Conservation (phyloP, 1,140 invertebrate genomes). For the Rhynchophorus ferrugineus region DNA sequence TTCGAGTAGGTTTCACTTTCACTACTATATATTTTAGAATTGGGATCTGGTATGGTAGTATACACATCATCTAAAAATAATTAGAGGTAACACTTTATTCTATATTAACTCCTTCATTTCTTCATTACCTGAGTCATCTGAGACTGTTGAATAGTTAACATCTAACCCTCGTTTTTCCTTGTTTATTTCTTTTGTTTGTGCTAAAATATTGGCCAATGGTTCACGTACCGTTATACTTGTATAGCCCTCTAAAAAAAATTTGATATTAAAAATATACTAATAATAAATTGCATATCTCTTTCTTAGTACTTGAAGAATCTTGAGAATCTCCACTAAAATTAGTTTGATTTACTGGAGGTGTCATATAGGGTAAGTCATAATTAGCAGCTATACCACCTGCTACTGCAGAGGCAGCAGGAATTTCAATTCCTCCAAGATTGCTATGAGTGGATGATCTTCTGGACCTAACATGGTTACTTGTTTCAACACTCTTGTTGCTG, state of each 20-base stretch:
- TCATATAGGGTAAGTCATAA: slow-evolving; percentile 84
- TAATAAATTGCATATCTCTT: too few species aligned
- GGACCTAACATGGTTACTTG: slow-evolving; percentile 38
- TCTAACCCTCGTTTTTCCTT: slow-evolving; percentile 48
- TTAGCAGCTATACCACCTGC: slow-evolving; percentile 75
- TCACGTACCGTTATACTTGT: slow-evolving; percentile 85
- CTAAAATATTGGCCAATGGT: slow-evolving; percentile 68
- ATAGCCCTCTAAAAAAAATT: slow-evolving; percentile 63
- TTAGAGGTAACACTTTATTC: slow-evolving; percentile 21
- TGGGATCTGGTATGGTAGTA: slow-evolving; percentile 77
- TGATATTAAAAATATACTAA: slow-evolving; percentile 11
- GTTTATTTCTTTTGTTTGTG: slow-evolving; percentile 44
- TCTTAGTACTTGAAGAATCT: slow-evolving; percentile 74
- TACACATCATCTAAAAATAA: slow-evolving; percentile 72
- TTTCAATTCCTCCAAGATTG: slow-evolving; percentile 45
- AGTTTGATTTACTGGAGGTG: slow-evolving; percentile 61
- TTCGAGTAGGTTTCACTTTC: slow-evolving; percentile 85
- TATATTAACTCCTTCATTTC: too few species aligned
- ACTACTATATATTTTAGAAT: slow-evolving; percentile 60
- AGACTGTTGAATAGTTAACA: slow-evolving; percentile 75
- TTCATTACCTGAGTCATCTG: slow-evolving; percentile 69
- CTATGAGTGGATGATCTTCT: slow-evolving; percentile 46
- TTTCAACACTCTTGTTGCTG: slow-evolving; percentile 20
- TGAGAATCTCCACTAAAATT: slow-evolving; percentile 81
- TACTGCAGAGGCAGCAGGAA: slow-evolving; percentile 73